Conservation (phyloP, 2,113 vertebrate species). For the Oncorhynchus clarkii region DNA sequence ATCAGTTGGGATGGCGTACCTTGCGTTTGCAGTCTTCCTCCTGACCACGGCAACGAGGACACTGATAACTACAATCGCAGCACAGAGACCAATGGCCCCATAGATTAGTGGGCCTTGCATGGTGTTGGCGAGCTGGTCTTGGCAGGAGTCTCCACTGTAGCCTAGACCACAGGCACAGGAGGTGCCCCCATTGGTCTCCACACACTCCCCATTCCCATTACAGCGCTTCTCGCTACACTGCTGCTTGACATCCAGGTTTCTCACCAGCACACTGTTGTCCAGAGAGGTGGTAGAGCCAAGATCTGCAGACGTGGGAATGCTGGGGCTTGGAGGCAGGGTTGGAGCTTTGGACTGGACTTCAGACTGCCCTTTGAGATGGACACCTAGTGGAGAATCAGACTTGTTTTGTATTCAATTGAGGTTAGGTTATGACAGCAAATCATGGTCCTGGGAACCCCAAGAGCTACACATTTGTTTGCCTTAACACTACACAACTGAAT, state of each 20-base stretch:
- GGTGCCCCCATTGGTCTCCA: constrained; percentile 35
- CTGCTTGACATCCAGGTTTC: constrained; percentile 52
- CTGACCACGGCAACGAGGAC: constrained; percentile 62
- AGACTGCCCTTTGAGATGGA: background rate
- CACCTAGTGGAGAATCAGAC: constrained; percentile 45
- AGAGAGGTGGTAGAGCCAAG: background rate
- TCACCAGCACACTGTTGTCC: constrained; percentile 21
- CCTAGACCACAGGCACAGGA: constrained; percentile 72
- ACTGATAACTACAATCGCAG: constrained; percentile 59
- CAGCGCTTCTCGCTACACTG: constrained; percentile 72
- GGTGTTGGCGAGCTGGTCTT: constrained; percentile 55
- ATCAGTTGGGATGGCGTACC: constrained; percentile 42
- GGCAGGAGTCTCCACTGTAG: constrained; percentile 75
- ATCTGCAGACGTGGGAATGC: background rate
- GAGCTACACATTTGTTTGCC: background rate
- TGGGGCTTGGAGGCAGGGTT: background rate
- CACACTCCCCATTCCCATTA: constrained; percentile 73
- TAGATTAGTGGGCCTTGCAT: constrained; percentile 61
- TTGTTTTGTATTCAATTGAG: background rate
- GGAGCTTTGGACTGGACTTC: background rate
- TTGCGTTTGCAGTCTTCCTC: constrained; percentile 53
- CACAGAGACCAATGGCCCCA: constrained; percentile 39
- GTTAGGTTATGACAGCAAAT: too few relatives aligned
- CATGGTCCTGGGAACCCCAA: background rate
- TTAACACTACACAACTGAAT: too few relatives aligned